phyloP scores from a whole-genome alignment of 2,797 vertebrate species.

The Microchirus variegatus region DNA sequence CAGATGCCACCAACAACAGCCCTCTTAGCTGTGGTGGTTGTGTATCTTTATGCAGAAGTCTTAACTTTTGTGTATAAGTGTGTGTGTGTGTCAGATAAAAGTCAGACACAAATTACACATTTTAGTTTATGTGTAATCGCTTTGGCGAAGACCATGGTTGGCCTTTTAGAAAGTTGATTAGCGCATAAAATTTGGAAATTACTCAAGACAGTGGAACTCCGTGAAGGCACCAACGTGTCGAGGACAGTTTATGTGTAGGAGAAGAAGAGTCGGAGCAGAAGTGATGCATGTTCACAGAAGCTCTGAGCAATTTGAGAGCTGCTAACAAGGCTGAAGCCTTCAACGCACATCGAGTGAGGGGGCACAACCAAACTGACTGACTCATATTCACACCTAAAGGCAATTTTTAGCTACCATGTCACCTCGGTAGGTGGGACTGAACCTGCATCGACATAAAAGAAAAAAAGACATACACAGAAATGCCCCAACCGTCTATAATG shows the following conservation, averaged over 20 bases:
- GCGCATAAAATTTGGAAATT: neutral
- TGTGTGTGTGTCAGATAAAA: neutral
- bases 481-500: neutral
- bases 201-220: neutral
- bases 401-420: too few species aligned
- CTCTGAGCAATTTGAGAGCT: neutral
- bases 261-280: neutral
- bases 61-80: neutral
- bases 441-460: too few species aligned
- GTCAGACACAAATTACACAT: neutral
- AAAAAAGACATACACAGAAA: too few species aligned
- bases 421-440: too few species aligned
- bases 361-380: neutral
- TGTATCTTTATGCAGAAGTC: too few species aligned
- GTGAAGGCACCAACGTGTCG: neutral
- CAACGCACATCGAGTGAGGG: neutral
- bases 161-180: neutral
- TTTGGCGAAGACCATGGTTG: neutral
- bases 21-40: too few species aligned
- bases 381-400: neutral
- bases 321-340: constrained; percentile 2
- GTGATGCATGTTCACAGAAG: neutral
- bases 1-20: too few species aligned
- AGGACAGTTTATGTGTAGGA: neutral
- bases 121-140: neutral